Evolutionary conservation across 2,113 vertebrate species (phyloP), one percentile per base, ranked within the genome.

Genomic region (Mystacornis crossleyi): DNA sequence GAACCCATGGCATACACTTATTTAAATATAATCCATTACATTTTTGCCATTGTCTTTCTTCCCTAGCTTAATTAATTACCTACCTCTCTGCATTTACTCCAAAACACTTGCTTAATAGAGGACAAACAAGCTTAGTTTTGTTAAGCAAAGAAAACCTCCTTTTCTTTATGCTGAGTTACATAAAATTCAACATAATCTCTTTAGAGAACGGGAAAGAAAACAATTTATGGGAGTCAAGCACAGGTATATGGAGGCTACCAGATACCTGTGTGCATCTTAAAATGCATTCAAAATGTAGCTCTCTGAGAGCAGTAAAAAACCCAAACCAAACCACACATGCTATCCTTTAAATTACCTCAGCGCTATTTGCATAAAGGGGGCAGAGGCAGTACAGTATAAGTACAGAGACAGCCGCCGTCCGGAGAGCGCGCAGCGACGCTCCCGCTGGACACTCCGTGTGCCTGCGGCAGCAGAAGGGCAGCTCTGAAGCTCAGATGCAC

Each of bases 221-320:
- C 26, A 38, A 43, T 74, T 90, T 86, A 69, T 82, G 45, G 4
- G 72, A 86, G n/a, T 67, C 0, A 0, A 86, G 25, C 9, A 51
- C 21, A 28, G 45, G 48, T 71, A 82, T 28, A 70, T 1, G 2
- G n/a, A 90, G 45, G 72, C 53, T 58, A 92, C 70, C 33, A 86
- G 79, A 58, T 53, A 96, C 86, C 40, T 47, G 34, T 21, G 31
- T 58, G 40, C 79, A n/a, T 82, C 85, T 72, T 91, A 77, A 94
- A 93, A 65, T 43, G n/a, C 48, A 62, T 86, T 65, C 38, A 74
- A 94, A 93, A 96, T 57, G 71, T 84, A 97, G 95, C 95, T 96
- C 58, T 73, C 93, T 98, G 98, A 98, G 97, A 98, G 98, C 97
- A 98, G 77, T 83, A 42, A 90, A 97, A 85, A 72, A 48, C n/a